Base-by-base conservation (phyloP, 2,797 vertebrate species). In the Lepilemur ruficaudatus region DNA sequence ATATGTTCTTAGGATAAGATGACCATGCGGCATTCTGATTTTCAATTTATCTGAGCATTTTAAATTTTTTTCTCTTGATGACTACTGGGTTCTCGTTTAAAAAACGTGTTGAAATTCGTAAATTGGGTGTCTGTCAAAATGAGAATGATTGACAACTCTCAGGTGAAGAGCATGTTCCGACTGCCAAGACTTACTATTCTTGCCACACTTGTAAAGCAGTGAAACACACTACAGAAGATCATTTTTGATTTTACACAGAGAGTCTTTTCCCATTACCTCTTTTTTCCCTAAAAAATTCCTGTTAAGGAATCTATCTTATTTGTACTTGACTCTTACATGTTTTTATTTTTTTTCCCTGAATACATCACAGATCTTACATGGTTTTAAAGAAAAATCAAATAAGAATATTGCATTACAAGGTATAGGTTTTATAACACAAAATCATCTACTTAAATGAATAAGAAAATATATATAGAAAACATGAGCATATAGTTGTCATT, bases 111-210 rank as follows among this genome's bases (percentile, higher is more conserved):
- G 92, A 97, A 97, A 92, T 22, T 97, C 73, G 73, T n/a, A 72
- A 94, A 79, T 94, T 76, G 43, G 95, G 4, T 69, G 23, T 89
- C 96, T 97, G 97, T 97, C 95, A 93, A 72, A 95, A 91, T 72
- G 70, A 69, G 61, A 82, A 83, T 98, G 97, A 98, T 35, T 98
- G 98, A 96, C 97, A 97, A 61, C 4, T 75, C 96, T 98, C 96
- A 96, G 94, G 97, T 96, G 81, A 96, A 89, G 32, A 95, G 12
- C 57, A 79, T 80, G 81, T 81, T 32, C 69, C 86, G 81, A 78
- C 87, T 84, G 67, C 85, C 93, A 86, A 89, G 6, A 3, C 41
- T 57, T 59, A 48, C 94, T 91, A 92, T 86, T 78, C 94, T 92
- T 96, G 55, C 87, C 80, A 14, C 0, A 38, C 85, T 96, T 78